These are phyloP conservation scores for Pipistrellus nathusii DNA, from an alignment of 2,797 vertebrate species.

Conservation along the genomic window DNA sequence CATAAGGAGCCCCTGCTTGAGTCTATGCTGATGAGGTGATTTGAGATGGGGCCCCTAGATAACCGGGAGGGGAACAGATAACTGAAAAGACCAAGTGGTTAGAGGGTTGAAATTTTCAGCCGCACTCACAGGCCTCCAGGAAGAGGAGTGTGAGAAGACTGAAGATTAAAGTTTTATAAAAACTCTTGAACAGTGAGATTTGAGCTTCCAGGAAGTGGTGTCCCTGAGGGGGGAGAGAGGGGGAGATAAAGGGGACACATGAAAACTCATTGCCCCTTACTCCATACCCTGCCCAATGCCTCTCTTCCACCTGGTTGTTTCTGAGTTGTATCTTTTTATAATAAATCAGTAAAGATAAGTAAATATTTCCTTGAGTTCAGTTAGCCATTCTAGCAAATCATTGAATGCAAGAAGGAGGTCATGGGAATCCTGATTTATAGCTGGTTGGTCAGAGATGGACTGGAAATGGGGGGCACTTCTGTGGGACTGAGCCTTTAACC, in stretches of 20 bases:
- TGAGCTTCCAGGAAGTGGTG: background rate
- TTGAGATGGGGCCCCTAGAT: background rate
- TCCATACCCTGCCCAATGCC: background rate
- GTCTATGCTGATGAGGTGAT: background rate
- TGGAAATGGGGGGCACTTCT: background rate
- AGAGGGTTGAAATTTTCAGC: background rate
- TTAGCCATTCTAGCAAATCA: slow-evolving; percentile 27
- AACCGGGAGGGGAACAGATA: background rate
- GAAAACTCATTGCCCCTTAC: too few species aligned
- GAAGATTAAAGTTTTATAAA: background rate
- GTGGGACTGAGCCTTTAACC: background rate
- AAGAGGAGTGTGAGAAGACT: background rate
- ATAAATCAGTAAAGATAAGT: background rate
- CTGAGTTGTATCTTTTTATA: background rate
- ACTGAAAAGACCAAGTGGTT: background rate
- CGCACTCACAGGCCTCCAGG: background rate
- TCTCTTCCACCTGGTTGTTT: background rate
- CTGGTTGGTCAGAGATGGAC: background rate
- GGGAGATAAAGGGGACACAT: too few species aligned
- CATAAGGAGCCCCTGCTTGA: background rate
- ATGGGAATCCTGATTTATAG: background rate
- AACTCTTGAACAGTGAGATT: background rate
- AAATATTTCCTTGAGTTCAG: background rate
- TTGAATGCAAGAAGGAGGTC: background rate
- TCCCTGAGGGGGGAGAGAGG: background rate